phyloP scores from a whole-genome alignment of 2,888 invertebrate genomes.

The Habroteleia sp. region DNA sequence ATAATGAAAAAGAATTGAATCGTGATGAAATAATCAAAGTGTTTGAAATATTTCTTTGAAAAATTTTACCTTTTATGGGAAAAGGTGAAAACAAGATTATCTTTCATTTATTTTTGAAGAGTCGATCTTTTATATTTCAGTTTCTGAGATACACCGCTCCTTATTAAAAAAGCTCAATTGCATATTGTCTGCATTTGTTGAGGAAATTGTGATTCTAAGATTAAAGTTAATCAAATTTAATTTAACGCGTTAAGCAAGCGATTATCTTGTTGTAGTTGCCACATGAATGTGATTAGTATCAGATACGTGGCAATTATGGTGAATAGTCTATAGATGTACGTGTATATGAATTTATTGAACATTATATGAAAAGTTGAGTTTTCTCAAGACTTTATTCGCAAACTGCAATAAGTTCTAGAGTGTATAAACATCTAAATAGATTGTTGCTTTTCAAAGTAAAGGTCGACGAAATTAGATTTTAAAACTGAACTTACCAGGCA shows the following conservation, averaged over 20 bases:
- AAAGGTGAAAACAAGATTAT: too few relatives aligned
- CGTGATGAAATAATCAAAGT: too few relatives aligned
- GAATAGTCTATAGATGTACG: constrained; percentile 10
- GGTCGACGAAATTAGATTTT: constrained; percentile 22
- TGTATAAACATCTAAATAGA: constrained; percentile 23
- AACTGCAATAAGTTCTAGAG: constrained; percentile 19
- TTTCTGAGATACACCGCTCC: too few relatives aligned
- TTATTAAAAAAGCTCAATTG: too few relatives aligned
- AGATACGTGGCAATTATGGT: constrained; percentile 43
- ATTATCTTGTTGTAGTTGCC: constrained; percentile 28
- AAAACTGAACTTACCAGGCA: constrained; percentile 6
- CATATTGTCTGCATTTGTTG: not conserved
- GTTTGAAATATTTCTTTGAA: too few relatives aligned
- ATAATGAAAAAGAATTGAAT: too few relatives aligned
- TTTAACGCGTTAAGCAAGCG: constrained; percentile 7
- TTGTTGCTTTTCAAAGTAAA: constrained; percentile 19
- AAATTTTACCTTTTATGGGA: too few relatives aligned
- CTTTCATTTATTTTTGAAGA: too few relatives aligned
- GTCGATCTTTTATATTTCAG: too few relatives aligned
- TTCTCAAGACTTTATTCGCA: constrained; percentile 4
- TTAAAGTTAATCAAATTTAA: constrained; percentile 19
- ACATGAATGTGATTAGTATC: constrained; percentile 33
- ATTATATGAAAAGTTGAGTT: constrained; percentile 16
- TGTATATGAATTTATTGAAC: constrained; percentile 13
- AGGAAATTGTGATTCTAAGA: constrained; percentile 15